Base-by-base conservation (phyloP, 2,888 invertebrate genomes). In the Drosophila leonis region DNA sequence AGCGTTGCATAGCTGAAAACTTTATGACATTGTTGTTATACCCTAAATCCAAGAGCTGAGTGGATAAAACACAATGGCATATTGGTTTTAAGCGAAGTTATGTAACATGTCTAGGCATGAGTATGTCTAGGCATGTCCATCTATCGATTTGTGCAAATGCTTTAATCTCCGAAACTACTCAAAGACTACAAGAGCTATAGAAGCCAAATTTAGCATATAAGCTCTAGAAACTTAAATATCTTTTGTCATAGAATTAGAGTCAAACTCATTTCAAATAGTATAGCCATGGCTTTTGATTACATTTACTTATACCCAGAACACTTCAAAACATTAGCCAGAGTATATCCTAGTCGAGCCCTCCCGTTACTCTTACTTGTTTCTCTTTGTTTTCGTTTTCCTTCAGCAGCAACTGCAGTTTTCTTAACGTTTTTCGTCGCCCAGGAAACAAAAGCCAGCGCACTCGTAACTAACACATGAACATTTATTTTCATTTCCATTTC, bases 401-500 rank as follows among this genome's bases (percentile, higher is more conserved):
- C 13, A 24, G 4, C 18, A 33, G 37, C 41, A 27, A 70, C 63
- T 75, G 81, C 75, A 80, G 81, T 76, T 81, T 73, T 79, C 76
- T 81, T 79, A 75, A 76, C 78, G 72, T 60, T 80, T 78, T 78
- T 78, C 57, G 78, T 70, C 75, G 81, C 59, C 57, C 51, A 56
- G 71, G 54, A 79, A 79, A 83, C 76, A 82, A 74, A 76, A 70
- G 68, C 46, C 61, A 66, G 44, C 59, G 42, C 24, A 55, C 67
- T 65, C 72, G 42, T 69, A 71, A 75, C 80, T 80, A 62, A 81
- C 73, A 72, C 73, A 83, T 55, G 71, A 67, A 81, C 79, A 82
- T 83, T 83, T 72, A 77, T 82, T 73, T 79, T 82, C 68, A 77
- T 79, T 82, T 77, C 65, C 78, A 79, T 79, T 82, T 77, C 68